Percentiles rank a stretch among this genome's conserved stretches.
These are phyloP conservation scores for Stegastes partitus DNA, from an alignment of 2,113 vertebrate genomes.

Conservation along the genomic window DNA sequence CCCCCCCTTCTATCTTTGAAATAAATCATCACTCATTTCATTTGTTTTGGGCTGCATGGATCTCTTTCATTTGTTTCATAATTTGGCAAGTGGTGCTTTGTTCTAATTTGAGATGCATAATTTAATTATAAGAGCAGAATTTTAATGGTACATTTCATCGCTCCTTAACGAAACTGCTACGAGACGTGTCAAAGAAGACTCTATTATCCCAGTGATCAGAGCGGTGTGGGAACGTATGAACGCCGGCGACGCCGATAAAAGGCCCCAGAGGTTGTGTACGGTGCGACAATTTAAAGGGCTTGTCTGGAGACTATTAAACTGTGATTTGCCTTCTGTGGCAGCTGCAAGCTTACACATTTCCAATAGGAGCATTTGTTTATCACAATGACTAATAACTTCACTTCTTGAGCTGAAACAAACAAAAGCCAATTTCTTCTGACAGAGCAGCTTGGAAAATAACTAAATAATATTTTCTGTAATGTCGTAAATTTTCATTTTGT, in stretches of 20 bases:
- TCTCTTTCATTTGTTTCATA: too few relatives aligned
- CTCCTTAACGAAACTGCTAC: neutral
- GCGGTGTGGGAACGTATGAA: conserved; percentile 1
- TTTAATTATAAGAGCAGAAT: conserved; percentile 4
- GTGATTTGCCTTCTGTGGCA: conserved; percentile 12
- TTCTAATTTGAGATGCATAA: neutral
- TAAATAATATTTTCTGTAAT: neutral
- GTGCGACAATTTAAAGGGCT: conserved; percentile 9
- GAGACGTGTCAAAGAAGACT: conserved; percentile 5
- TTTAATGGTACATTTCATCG: neutral
- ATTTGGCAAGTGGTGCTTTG: too few relatives aligned
- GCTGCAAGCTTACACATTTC: neutral
- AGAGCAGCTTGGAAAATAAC: neutral
- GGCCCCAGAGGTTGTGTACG: conserved; percentile 4
- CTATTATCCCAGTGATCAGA: conserved; percentile 49
- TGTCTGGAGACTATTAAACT: conserved; percentile 6
- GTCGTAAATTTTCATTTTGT: conserved; percentile 13
- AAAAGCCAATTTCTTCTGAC: conserved; percentile 26
- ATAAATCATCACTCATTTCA: too few relatives aligned
- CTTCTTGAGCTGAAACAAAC: neutral
- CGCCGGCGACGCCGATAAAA: neutral
- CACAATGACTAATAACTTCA: conserved; percentile 17
- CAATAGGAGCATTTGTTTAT: conserved; percentile 1
- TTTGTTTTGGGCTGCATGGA: too few relatives aligned
- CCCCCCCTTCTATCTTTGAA: too few relatives aligned